Percentiles rank a stretch among this genome's conserved stretches.
phyloP scores from a whole-genome alignment of 1,140 invertebrate genomes.

The Augochlora pura region DNA sequence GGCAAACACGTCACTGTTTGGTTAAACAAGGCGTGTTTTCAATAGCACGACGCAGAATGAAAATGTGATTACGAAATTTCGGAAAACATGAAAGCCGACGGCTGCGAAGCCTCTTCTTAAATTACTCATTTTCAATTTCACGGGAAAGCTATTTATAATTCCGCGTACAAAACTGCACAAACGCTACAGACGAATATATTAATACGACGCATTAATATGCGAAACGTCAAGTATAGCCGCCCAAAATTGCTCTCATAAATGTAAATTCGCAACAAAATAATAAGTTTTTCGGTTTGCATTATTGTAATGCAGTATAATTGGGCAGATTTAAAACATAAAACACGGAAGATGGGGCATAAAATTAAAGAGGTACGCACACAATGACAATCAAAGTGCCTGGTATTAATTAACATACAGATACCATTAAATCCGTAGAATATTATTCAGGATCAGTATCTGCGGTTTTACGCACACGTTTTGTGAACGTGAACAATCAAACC shows the following conservation, averaged over 20 bases:
- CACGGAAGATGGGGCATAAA: conserved; percentile 32
- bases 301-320: conserved; percentile 47
- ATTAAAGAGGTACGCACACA: conserved; percentile 37
- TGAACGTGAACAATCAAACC: conserved; percentile 6
- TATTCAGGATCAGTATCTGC: conserved; percentile 35
- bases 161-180: conserved; percentile 19
- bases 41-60: too few relatives aligned
- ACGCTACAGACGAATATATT: conserved; percentile 20
- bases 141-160: conserved; percentile 25
- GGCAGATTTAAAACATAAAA: conserved; percentile 40
- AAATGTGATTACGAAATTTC: too few relatives aligned
- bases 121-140: not conserved
- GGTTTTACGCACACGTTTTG: conserved; percentile 36
- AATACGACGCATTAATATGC: conserved; percentile 45
- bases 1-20: too few relatives aligned
- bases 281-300: conserved; percentile 47
- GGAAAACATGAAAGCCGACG: not conserved
- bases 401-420: conserved; percentile 40
- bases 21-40: too few relatives aligned
- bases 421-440: conserved; percentile 43
- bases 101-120: not conserved
- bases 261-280: conserved; percentile 47
- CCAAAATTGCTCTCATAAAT: conserved; percentile 45
- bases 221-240: conserved; percentile 26
- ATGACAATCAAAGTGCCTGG: conserved; percentile 35